phyloP scores from a whole-genome alignment of 2,888 invertebrate species.

The Helicoverpa assulta region DNA sequence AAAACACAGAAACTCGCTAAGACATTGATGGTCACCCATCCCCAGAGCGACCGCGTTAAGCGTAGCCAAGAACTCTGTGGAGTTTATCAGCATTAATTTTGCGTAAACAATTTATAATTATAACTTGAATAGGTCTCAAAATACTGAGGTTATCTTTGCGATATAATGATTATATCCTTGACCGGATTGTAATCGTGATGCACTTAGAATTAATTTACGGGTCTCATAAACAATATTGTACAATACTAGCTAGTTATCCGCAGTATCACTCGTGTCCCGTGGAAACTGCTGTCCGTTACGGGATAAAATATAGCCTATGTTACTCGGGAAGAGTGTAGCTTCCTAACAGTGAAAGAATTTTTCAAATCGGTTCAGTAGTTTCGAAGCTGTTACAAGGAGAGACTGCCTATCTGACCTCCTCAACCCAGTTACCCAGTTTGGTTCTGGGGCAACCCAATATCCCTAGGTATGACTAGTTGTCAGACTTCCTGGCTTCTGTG shows the following conservation, averaged over 20 bases:
- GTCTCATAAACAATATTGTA: constrained; percentile 16
- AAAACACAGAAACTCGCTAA: too few relatives aligned
- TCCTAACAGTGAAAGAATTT: neutral
- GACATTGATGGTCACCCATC: neutral
- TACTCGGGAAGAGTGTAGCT: neutral
- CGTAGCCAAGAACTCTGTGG: neutral
- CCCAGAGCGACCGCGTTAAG: too few relatives aligned
- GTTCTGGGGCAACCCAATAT: too few relatives aligned
- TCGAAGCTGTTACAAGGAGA: too few relatives aligned
- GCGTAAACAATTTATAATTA: constrained; percentile 11
- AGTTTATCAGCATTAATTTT: neutral
- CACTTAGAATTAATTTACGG: constrained; percentile 34
- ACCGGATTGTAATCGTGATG: constrained; percentile 32
- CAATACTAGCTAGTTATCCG: neutral
- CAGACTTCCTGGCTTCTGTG: too few relatives aligned
- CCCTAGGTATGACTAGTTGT: too few relatives aligned
- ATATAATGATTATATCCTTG: constrained; percentile 35
- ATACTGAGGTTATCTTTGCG: constrained; percentile 34
- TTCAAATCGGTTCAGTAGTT: neutral
- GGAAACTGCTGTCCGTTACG: too few relatives aligned
- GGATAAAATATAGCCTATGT: neutral
- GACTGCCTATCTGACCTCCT: too few relatives aligned
- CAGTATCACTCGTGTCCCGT: neutral
- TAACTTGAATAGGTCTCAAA: constrained; percentile 8
- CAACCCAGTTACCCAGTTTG: too few relatives aligned